phyloP scores from a whole-genome alignment of 2,888 invertebrate species.

The Tetrapedia diversipes region DNA sequence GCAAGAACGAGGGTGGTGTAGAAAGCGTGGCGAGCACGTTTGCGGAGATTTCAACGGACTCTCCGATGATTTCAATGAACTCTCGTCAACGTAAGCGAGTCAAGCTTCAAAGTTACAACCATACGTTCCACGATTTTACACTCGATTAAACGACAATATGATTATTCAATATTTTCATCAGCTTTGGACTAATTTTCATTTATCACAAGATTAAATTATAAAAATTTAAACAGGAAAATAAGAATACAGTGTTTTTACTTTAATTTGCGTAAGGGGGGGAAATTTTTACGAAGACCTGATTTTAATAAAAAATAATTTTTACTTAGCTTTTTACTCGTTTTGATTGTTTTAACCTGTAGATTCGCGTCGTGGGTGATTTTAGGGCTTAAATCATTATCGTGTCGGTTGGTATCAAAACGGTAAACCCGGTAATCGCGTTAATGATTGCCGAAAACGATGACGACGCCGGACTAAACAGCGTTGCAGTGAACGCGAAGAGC shows the following conservation, averaged over 20 bases:
- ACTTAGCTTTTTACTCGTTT: too few species aligned
- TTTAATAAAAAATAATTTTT: too few species aligned
- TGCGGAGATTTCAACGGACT: constrained; percentile 59
- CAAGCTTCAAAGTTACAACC: background rate
- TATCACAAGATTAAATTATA: too few species aligned
- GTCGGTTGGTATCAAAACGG: constrained; percentile 40
- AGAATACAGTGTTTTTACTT: too few species aligned
- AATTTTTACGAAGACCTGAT: too few species aligned
- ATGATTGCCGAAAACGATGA: constrained; percentile 66
- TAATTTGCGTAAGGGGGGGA: too few species aligned
- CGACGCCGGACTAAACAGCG: constrained; percentile 55
- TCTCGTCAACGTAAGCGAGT: background rate
- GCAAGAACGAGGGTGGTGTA: background rate
- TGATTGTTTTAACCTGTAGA: too few species aligned
- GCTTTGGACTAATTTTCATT: too few species aligned
- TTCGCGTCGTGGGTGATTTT: background rate
- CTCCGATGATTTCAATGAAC: constrained; percentile 56
- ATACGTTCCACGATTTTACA: too few species aligned
- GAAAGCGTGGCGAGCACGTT: constrained; percentile 8
- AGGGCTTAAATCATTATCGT: constrained; percentile 6
- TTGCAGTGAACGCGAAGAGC: constrained; percentile 72
- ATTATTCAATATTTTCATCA: too few species aligned
- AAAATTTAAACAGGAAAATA: too few species aligned
- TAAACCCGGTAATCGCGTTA: constrained; percentile 64
- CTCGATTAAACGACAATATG: too few species aligned